These are phyloP conservation scores for Hyposoter didymator DNA, from an alignment of 2,888 invertebrate species.

Conservation along the genomic window DNA sequence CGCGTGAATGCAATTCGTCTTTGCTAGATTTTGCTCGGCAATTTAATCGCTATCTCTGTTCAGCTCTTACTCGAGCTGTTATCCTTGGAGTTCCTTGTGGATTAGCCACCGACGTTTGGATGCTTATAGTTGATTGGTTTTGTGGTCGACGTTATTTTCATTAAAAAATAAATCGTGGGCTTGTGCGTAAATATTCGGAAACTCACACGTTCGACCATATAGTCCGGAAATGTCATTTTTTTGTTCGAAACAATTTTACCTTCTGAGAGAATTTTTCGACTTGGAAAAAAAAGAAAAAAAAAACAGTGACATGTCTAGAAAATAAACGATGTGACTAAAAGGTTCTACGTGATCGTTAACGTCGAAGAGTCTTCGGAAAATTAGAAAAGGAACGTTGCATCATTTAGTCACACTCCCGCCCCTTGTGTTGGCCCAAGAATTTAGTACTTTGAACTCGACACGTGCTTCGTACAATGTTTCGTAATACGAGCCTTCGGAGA, in stretches of 20 bases:
- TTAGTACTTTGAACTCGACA: constrained; percentile 46
- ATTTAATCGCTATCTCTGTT: constrained; percentile 7
- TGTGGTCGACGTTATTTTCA: not conserved
- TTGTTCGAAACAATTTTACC: not conserved
- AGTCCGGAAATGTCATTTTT: not conserved
- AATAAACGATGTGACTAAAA: not conserved
- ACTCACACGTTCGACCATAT: not conserved
- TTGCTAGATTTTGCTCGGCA: constrained; percentile 38
- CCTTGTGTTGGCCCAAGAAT: constrained; percentile 43
- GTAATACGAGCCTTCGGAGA: constrained; percentile 9
- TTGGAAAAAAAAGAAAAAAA: not conserved
- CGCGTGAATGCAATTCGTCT: constrained; percentile 38
- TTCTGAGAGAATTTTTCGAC: not conserved
- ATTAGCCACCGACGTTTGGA: not conserved
- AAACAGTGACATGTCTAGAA: not conserved
- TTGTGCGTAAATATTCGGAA: too few relatives aligned
- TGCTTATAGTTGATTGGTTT: not conserved
- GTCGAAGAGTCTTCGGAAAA: not conserved
- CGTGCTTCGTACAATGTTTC: constrained; percentile 39
- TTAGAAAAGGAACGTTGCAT: constrained; percentile 33
- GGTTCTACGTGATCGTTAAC: constrained; percentile 30
- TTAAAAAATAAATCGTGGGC: not conserved
- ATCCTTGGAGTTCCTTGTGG: constrained; percentile 10
- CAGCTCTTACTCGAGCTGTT: constrained; percentile 47
- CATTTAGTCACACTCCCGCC: constrained; percentile 51